These are phyloP conservation scores for Phoxinus dragarum DNA, from an alignment of 2,797 vertebrate genomes.

Conservation along the genomic window DNA sequence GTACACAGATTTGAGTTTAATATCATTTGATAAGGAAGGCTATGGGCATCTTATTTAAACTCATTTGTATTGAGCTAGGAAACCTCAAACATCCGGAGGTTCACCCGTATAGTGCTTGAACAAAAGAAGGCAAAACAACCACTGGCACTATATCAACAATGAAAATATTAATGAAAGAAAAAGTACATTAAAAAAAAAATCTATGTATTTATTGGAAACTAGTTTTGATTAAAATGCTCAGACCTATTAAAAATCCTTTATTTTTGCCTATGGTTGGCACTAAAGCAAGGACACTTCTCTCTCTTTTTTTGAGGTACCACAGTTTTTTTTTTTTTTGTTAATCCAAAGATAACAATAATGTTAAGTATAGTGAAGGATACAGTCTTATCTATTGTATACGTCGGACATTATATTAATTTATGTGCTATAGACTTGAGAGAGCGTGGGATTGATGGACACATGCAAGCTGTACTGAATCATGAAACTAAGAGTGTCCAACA, in stretches of 20 bases:
- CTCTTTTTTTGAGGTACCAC: slow-evolving; percentile 16
- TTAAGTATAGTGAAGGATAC: slow-evolving; percentile 12
- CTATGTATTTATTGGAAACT: slow-evolving; percentile 26
- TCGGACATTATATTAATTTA: neutral
- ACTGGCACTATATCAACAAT: neutral
- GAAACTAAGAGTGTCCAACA: neutral
- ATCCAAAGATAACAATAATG: neutral
- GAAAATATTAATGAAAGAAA: slow-evolving; percentile 8
- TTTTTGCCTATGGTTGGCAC: slow-evolving; percentile 19
- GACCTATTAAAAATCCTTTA: neutral
- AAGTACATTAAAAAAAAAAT: slow-evolving; percentile 18
- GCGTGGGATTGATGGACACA: neutral
- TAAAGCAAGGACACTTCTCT: slow-evolving; percentile 26
- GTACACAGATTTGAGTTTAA: neutral
- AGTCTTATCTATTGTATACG: slow-evolving; percentile 4
- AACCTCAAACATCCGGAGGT: neutral
- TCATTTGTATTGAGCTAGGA: neutral
- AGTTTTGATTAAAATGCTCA: slow-evolving; percentile 32
- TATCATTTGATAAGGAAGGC: neutral
- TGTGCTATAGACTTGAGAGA: neutral
- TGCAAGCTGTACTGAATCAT: slow-evolving; percentile 2
- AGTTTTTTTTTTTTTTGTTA: neutral
- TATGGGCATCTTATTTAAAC: neutral
- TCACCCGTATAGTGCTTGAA: neutral
- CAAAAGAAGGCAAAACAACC: neutral